phyloP scores from a whole-genome alignment of 2,113 vertebrate species.

The Sitta europaea region DNA sequence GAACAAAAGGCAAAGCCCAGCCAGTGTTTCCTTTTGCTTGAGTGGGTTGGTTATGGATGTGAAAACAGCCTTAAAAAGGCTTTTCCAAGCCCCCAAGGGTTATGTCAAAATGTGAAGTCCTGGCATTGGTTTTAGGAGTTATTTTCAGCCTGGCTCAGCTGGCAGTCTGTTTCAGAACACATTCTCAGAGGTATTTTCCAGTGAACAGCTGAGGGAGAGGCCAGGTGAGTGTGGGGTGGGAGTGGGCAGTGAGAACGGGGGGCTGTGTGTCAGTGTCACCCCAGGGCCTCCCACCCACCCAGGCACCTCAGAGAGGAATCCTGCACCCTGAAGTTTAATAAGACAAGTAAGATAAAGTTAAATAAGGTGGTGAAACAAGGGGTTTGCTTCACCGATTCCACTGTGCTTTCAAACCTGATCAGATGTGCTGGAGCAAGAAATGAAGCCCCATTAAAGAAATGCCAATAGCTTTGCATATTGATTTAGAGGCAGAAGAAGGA shows the following conservation, averaged over 20 bases:
- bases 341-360: too few species aligned
- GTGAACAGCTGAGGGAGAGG: not conserved
- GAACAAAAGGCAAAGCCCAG: not conserved
- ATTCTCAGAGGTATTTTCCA: not conserved
- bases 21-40: not conserved
- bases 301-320: not conserved
- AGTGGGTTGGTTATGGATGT: not conserved
- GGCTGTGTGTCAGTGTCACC: not conserved
- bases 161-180: not conserved
- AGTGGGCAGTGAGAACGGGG: not conserved
- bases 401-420: not conserved
- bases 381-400: rapidly evolving
- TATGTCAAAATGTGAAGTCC: not conserved
- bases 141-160: not conserved
- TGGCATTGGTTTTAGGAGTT: not conserved
- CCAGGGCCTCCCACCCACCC: not conserved
- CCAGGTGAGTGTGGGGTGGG: not conserved
- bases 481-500: not conserved
- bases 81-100: not conserved
- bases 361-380: not conserved
- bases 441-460: not conserved
- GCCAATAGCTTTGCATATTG: not conserved
- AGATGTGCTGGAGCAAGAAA: not conserved
- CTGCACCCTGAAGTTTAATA: too few species aligned
- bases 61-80: not conserved